Evolutionary conservation across 2,888 invertebrate species (phyloP).

Genomic region (Conops quadrifasciatus): DNA sequence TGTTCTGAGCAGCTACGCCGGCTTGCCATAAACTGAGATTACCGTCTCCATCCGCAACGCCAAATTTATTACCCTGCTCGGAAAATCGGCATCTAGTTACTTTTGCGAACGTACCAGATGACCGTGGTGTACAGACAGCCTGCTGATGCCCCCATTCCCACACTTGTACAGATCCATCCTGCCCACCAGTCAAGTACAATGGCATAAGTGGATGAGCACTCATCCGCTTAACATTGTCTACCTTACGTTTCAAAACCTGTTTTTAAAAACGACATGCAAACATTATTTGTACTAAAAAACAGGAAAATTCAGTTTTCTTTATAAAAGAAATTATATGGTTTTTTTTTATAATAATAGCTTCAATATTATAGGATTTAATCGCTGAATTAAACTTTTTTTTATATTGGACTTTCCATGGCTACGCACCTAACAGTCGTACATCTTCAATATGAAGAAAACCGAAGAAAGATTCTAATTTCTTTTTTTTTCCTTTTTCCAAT

Average conservation of each 20-base stretch:
- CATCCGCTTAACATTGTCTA: constrained; percentile 93
- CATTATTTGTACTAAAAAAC: constrained; percentile 1
- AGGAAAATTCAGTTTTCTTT: too few relatives aligned
- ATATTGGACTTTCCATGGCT: too few relatives aligned
- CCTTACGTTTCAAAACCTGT: constrained; percentile 91
- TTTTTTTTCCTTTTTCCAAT: too few relatives aligned
- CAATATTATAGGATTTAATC: too few relatives aligned
- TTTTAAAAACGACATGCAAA: constrained; percentile 32
- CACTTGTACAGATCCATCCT: constrained; percentile 94
- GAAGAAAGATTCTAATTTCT: too few relatives aligned
- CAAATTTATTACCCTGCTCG: constrained; percentile 98
- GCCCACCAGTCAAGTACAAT: constrained; percentile 92
- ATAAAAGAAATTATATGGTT: too few relatives aligned
- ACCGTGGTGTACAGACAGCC: constrained; percentile 87
- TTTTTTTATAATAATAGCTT: too few relatives aligned
- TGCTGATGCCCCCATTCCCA: constrained; percentile 99
- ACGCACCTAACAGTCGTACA: too few relatives aligned
- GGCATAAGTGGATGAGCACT: constrained; percentile 96
- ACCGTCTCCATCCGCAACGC: constrained; percentile 97
- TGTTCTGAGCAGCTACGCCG: constrained; percentile 77
- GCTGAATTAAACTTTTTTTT: too few relatives aligned
- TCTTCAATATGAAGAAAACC: too few relatives aligned
- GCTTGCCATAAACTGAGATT: constrained; percentile 96
- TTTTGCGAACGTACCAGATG: constrained; percentile 94
- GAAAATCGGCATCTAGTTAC: constrained; percentile 96